A percentile compares a stretch with the other conserved stretches of the same genome.
Conservation (phyloP, 2,797 vertebrate species). For the Erethizon dorsatum region DNA sequence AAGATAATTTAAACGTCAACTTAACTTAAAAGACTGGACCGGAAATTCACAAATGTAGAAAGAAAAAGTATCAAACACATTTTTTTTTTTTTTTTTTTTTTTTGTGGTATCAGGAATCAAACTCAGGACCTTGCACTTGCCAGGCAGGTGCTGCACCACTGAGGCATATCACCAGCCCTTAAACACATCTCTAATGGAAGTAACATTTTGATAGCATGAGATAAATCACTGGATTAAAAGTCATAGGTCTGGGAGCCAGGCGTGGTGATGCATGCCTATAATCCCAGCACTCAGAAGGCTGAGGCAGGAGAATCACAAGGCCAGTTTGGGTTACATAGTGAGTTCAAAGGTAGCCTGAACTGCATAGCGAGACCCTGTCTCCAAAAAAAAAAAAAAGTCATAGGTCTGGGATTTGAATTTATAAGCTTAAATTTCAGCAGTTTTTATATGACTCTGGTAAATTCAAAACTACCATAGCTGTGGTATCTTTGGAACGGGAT, state of each 20-base stretch:
- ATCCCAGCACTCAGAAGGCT: background rate
- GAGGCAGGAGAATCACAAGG: background rate
- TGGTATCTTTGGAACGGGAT: constrained; percentile 38
- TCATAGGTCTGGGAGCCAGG: background rate
- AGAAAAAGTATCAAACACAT: background rate
- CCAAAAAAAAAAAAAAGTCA: background rate
- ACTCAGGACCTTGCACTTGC: no score
- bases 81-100: no score
- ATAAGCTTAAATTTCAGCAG: background rate
- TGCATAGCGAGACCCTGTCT: no score
- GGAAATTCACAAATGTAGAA: constrained; percentile 6
- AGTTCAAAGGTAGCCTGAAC: no score
- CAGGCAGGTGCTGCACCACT: no score
- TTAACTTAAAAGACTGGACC: background rate
- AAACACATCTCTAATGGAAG: background rate
- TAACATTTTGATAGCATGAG: constrained; percentile 56
- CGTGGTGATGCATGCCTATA: background rate
- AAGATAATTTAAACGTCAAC: constrained; percentile 52
- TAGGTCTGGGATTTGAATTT: constrained; percentile 27
- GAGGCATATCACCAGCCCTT: no score
- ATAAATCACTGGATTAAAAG: constrained; percentile 56
- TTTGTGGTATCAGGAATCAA: no score
- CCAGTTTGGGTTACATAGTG: background rate
- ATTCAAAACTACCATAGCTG: background rate
- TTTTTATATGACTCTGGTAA: constrained; percentile 31